Conservation (phyloP, 2,113 vertebrate species). For the Vombatus ursinus region DNA sequence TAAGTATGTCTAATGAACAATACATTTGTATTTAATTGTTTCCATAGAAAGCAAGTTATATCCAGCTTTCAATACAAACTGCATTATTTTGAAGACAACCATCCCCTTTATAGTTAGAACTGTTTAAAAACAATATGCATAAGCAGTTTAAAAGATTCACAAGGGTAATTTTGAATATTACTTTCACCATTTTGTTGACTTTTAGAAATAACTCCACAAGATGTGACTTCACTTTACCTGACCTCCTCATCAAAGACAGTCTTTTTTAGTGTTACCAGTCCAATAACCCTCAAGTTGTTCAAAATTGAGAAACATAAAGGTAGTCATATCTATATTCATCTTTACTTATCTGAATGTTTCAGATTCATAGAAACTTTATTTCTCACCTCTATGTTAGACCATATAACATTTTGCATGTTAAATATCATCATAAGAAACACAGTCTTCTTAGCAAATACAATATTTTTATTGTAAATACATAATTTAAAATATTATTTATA, state of each 20-base stretch:
- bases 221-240: not conserved
- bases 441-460: not conserved
- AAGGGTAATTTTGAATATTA: not conserved
- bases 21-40: not conserved
- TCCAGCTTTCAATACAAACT: not conserved
- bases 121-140: not conserved
- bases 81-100: not conserved
- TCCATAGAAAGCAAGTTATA: not conserved
- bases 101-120: not conserved
- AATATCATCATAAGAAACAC: not conserved
- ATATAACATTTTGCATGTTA: not conserved
- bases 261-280: not conserved
- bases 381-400: not conserved
- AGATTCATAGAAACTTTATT: not conserved
- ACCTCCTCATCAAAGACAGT: not conserved
- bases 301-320: not conserved
- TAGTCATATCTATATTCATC: not conserved
- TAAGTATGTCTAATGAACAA: not conserved
- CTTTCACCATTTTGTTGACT: not conserved
- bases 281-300: not conserved
- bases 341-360: not conserved
- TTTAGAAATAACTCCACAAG: not conserved
- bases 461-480: no score
- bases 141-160: not conserved
- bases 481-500: no score